Evolutionary conservation across 1,140 invertebrate species (phyloP).

Genomic region (Catajapyx aquilonaris): DNA sequence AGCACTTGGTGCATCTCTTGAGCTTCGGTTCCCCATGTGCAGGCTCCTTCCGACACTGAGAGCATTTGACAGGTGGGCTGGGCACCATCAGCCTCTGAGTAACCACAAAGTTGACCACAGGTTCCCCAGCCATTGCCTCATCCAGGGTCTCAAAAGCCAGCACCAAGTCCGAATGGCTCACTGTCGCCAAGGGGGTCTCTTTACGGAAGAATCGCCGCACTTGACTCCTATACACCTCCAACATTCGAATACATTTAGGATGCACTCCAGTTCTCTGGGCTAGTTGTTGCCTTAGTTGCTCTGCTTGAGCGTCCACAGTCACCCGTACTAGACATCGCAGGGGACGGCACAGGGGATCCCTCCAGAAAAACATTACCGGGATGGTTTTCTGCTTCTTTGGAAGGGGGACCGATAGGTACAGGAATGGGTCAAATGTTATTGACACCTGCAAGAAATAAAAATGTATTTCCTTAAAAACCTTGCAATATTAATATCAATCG

Average conservation of each 20-base stretch:
- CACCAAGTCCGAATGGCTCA: not conserved
- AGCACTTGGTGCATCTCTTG: conserved; percentile 23
- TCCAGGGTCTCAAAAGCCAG: conserved; percentile 18
- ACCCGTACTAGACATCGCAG: conserved; percentile 2
- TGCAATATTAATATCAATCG: too few relatives aligned
- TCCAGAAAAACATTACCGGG: conserved; percentile 20
- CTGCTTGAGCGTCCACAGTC: conserved; percentile 17
- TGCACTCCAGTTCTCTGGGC: conserved; percentile 5
- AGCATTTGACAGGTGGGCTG: conserved; percentile 15
- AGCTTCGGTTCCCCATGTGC: conserved; percentile 15
- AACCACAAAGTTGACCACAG: conserved; percentile 20
- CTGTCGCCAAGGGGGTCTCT: conserved; percentile 5
- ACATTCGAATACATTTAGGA: conserved; percentile 16
- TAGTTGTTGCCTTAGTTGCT: conserved; percentile 9
- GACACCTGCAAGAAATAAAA: conserved; percentile 19
- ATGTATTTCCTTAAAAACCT: too few relatives aligned
- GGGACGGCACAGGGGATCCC: conserved; percentile 19
- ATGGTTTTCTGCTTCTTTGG: conserved; percentile 15
- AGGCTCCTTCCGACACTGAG: conserved; percentile 17
- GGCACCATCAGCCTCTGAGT: conserved; percentile 19
- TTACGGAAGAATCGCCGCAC: conserved; percentile 17
- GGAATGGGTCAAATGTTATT: conserved; percentile 28
- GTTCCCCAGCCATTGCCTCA: conserved; percentile 18
- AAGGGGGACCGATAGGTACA: conserved; percentile 23
- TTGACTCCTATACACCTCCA: conserved; percentile 19